A percentile compares a stretch with the other conserved stretches of the same genome.
phyloP scores from a whole-genome alignment of 2,113 vertebrate genomes.

The Chascanopsetta lugubris region DNA sequence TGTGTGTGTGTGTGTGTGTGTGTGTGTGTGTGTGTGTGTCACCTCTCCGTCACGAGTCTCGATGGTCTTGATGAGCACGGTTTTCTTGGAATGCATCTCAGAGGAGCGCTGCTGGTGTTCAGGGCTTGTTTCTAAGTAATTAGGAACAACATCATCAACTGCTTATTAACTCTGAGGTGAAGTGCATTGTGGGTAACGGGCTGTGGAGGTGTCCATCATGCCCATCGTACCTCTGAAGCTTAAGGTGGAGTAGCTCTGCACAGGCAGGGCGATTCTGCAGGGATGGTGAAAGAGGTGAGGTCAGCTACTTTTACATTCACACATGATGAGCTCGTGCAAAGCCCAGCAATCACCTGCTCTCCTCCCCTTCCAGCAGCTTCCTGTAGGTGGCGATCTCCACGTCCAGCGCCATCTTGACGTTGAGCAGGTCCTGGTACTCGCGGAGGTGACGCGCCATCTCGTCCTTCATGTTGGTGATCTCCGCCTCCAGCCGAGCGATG shows the following conservation, averaged over 20 bases:
- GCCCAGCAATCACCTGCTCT: constrained; percentile 85
- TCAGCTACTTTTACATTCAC: not conserved
- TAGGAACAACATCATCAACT: not conserved
- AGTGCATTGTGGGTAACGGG: too few species aligned
- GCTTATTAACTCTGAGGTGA: too few species aligned
- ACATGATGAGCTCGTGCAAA: too few species aligned
- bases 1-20: too few species aligned
- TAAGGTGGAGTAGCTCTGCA: constrained; percentile 88
- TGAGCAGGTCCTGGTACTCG: constrained; percentile 95
- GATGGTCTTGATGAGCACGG: constrained; percentile 94
- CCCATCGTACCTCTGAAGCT: constrained; percentile 90
- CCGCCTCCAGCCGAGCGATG: constrained; percentile 88
- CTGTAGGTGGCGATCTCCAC: constrained; percentile 97
- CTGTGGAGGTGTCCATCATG: too few species aligned
- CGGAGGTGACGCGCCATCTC: constrained; percentile 96
- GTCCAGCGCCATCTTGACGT: constrained; percentile 94
- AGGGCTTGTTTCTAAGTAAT: constrained; percentile 87
- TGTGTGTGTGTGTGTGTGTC: not conserved
- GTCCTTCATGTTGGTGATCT: constrained; percentile 93
- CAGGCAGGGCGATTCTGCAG: constrained; percentile 90
- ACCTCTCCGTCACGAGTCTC: constrained; percentile 95
- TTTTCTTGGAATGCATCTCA: constrained; percentile 94
- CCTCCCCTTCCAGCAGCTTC: constrained; percentile 96
- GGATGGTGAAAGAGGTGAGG: not conserved
- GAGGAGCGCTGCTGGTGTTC: constrained; percentile 84